Percentiles rank a stretch among this genome's conserved stretches.
phyloP scores from a whole-genome alignment of 2,797 vertebrate species.

The Hemitrygon akajei region DNA sequence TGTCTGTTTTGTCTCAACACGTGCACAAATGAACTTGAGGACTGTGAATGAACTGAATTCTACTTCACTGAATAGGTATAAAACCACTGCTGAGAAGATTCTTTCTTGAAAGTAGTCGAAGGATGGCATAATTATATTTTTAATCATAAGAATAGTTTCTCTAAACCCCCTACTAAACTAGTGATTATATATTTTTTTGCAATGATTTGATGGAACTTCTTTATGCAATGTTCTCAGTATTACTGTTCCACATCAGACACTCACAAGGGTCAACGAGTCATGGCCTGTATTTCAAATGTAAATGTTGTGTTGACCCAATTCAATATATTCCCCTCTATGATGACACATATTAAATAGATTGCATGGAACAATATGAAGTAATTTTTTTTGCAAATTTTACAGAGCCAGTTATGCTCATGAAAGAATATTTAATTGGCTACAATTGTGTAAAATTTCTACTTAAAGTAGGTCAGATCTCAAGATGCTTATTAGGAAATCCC shows the following conservation, averaged over 20 bases:
- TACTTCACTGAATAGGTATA: background rate
- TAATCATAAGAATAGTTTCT: background rate
- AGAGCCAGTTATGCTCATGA: background rate
- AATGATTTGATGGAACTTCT: background rate
- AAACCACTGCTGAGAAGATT: background rate
- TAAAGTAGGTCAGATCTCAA: background rate
- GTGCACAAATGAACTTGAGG: background rate
- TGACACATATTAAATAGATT: background rate
- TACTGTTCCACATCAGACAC: background rate
- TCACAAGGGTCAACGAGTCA: background rate
- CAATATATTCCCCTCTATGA: background rate
- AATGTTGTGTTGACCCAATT: background rate
- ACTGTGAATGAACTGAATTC: background rate
- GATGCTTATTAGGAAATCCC: background rate
- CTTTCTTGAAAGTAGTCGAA: background rate
- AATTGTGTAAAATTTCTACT: background rate
- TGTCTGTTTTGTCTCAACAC: slow-evolving; percentile 1
- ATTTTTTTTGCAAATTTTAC: background rate
- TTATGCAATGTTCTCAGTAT: background rate
- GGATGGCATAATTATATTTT: background rate
- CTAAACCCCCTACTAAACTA: background rate
- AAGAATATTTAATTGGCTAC: background rate
- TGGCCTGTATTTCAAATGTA: background rate
- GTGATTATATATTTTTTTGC: background rate
- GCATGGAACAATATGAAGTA: background rate